Base-by-base conservation (phyloP, 2,113 vertebrate species). In the Pelodiscus sinensis region DNA sequence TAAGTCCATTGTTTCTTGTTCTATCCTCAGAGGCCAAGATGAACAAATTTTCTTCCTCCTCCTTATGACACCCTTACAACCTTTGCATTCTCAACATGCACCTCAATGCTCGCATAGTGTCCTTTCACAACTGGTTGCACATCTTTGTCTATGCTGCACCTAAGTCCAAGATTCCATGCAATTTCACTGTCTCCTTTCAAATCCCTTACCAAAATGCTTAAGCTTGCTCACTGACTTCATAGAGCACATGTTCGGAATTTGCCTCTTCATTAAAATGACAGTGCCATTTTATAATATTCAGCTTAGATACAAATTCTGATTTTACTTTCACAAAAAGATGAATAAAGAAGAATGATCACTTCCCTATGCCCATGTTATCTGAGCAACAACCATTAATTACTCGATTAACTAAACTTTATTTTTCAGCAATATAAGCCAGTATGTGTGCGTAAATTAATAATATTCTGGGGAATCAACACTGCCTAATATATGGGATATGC, bases 361-460 rank as follows among this genome's bases (percentile, higher is more conserved):
- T 71, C n/a, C 65, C 9, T 18, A 8, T 81, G 75, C 60, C 89
- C 89, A 50, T 0, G 0, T 4, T 86, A 81, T 77, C 81, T 79
- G 88, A 89, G 35, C 90, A 90, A 73, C 81, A 79, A 89, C 29
- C 5, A 65, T 75, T 29, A 62, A 24, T 2, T 3, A 0, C 4
- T 4, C 19, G 71, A 54, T 71, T 81, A 82, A 8, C 65, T 85
- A 82, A 85, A 16, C 19, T 75, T 89, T 56, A 52, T n/a, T 93
- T 92, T 82, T 56, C 57, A 68, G 14, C 89, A 60, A 92, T 89
- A 77, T 27, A 90, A 90, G 83, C 87, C 84, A 85, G 79, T 5
- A 29, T 18, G 84, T 0, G 0, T 22, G 3, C 10, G 7, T 58
- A 19, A 90, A 92, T 93, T 86, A 90, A 55, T 81, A 89, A 93